These are phyloP conservation scores for Benthochromis sp. DNA, from an alignment of 2,113 vertebrate genomes.

Conservation along the genomic window DNA sequence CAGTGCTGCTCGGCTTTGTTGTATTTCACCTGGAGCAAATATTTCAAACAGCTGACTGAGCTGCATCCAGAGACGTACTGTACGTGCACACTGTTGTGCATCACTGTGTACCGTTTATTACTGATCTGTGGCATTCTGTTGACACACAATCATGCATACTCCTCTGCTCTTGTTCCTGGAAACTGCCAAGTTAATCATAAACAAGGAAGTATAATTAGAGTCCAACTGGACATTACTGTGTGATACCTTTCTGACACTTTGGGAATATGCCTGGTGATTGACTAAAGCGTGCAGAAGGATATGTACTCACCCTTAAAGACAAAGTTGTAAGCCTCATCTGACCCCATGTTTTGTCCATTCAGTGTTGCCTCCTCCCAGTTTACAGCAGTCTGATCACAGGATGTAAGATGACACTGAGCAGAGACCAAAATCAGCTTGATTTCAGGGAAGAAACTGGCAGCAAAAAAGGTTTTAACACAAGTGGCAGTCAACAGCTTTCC, in stretches of 20 bases:
- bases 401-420: slow-evolving; percentile 21
- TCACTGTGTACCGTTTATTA: not conserved
- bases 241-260: not conserved
- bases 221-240: not conserved
- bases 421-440: not conserved
- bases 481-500: not conserved
- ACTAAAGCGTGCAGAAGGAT: not conserved
- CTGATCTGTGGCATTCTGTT: not conserved
- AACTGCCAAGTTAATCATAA: not conserved
- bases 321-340: slow-evolving; percentile 87
- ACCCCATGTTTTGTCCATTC: slow-evolving; percentile 73
- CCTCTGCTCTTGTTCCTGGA: not conserved
- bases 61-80: not conserved
- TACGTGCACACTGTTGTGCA: not conserved
- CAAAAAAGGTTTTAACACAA: not conserved
- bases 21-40: not conserved
- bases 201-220: slow-evolving; percentile 12
- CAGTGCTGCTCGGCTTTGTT: not conserved
- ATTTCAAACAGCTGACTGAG: not conserved
- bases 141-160: not conserved
- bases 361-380: not conserved
- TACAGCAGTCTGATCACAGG: not conserved
- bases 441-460: not conserved
- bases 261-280: not conserved
- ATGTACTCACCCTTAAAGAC: slow-evolving; percentile 88